phyloP scores from a whole-genome alignment of 2,797 vertebrate species.

The Podarcis siculus region DNA sequence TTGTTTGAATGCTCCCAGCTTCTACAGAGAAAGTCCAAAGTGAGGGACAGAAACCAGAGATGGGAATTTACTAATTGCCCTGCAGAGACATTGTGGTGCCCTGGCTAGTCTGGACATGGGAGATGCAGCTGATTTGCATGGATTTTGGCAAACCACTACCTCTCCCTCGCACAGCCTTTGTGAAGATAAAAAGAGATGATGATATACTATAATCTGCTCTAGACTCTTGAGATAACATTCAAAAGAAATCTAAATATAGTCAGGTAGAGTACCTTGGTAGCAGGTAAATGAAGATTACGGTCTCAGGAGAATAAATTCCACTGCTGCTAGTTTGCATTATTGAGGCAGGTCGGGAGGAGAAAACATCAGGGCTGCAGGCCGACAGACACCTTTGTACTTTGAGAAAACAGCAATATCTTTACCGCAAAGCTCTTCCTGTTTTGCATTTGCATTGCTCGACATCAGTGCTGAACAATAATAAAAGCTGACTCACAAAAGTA shows the following conservation, averaged over 20 bases:
- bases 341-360: background rate
- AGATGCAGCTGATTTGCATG: background rate
- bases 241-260: constrained; percentile 3
- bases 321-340: background rate
- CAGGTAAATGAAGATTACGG: constrained; percentile 45
- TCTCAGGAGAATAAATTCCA: background rate
- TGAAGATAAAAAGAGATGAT: background rate
- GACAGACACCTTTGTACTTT: background rate
- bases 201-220: background rate
- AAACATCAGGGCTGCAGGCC: background rate
- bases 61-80: background rate
- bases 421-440: constrained; percentile 58
- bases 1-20: background rate
- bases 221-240: background rate
- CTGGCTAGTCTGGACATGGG: background rate
- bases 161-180: background rate
- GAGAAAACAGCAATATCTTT: constrained; percentile 6
- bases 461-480: constrained; percentile 68
- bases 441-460: constrained; percentile 71
- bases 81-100: background rate
- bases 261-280: background rate
- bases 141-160: background rate
- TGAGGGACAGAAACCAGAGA: background rate
- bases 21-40: background rate
- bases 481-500: constrained; percentile 62